phyloP scores from a whole-genome alignment of 2,888 invertebrate species.

The Zhengitettix transpicula region DNA sequence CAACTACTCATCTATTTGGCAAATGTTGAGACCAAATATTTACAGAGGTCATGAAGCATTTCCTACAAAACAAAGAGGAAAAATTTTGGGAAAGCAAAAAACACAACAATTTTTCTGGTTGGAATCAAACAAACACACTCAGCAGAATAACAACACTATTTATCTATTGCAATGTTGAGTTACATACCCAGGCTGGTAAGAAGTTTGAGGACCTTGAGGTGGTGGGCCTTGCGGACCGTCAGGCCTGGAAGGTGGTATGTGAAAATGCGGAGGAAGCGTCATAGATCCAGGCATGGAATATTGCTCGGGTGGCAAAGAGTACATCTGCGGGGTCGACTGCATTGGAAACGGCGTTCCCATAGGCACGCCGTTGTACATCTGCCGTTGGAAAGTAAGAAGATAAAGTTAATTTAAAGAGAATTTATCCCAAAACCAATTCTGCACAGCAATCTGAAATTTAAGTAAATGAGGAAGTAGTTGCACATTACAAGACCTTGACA shows the following conservation, averaged over 20 bases:
- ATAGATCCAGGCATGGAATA: slow-evolving; percentile 3
- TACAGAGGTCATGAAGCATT: no score
- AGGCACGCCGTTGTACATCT: slow-evolving; percentile 8
- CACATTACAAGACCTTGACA: background rate
- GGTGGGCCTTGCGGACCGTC: background rate
- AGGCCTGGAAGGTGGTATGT: background rate
- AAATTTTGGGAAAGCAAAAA: no score
- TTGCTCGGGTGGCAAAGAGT: slow-evolving; percentile 5
- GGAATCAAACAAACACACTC: no score
- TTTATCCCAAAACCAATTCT: background rate
- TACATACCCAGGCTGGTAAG: background rate
- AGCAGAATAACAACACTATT: no score
- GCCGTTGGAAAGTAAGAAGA: background rate
- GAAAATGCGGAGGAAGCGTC: slow-evolving; percentile 3
- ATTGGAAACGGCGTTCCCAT: background rate
- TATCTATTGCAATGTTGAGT: no score
- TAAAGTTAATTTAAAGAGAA: background rate
- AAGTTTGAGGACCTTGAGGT: background rate
- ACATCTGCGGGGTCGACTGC: background rate
- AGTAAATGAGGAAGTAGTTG: background rate
- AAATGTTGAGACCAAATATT: no score
- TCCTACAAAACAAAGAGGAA: no score
- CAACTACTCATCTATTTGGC: no score
- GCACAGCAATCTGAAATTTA: background rate
- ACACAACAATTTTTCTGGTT: no score